Evolutionary conservation across 2,888 invertebrate species (phyloP).

Genomic region (Axea sp.): DNA sequence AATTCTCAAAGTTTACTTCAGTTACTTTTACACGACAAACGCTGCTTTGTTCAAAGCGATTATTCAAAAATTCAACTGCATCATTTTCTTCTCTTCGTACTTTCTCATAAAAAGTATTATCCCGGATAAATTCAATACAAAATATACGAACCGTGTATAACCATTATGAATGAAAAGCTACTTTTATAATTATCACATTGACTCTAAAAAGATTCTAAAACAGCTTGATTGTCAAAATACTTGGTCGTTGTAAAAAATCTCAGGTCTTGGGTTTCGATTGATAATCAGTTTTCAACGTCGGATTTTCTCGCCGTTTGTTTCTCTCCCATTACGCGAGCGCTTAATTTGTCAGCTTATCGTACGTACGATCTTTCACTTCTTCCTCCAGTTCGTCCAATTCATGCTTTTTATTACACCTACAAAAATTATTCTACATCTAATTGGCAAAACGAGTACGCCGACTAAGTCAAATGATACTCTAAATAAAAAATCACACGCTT

Average conservation of each 20-base stretch:
- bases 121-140: conserved; percentile 1
- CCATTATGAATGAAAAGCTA: conserved; percentile 6
- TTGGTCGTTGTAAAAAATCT: conserved; percentile 14
- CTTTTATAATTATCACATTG: conserved; percentile 22
- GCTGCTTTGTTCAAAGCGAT: too few relatives aligned
- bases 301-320: neutral
- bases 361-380: conserved; percentile 7
- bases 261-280: neutral
- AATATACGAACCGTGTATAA: conserved; percentile 5
- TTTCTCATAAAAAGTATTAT: neutral
- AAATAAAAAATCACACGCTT: conserved; percentile 28
- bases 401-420: conserved; percentile 30
- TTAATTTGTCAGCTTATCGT: neutral
- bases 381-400: conserved; percentile 25
- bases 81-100: too few relatives aligned
- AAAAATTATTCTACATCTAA: conserved; percentile 13
- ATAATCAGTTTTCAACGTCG: neutral
- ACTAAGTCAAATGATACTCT: conserved; percentile 21
- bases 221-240: conserved; percentile 29
- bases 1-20: too few relatives aligned
- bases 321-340: neutral
- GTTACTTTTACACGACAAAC: too few relatives aligned
- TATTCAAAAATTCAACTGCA: too few relatives aligned
- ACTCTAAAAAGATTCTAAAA: conserved; percentile 3
- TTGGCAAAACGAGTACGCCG: conserved; percentile 2